Conservation (phyloP, 2,113 vertebrate genomes). For the Phrynosoma blainvillii region DNA sequence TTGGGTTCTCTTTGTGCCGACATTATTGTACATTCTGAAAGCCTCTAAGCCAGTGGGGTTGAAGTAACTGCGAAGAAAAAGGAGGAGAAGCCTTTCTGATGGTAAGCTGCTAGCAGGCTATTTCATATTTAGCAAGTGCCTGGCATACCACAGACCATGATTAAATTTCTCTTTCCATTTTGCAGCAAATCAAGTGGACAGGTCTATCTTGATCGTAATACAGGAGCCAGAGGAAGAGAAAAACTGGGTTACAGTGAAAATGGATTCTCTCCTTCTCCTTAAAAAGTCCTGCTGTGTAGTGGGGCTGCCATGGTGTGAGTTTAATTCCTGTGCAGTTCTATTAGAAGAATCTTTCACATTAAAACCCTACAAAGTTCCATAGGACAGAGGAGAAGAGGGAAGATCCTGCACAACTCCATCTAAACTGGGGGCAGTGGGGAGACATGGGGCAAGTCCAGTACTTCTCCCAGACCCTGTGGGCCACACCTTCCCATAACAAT, state of each 20-base stretch:
- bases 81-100: fast-evolving
- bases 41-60: neutral
- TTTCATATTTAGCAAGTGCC: neutral
- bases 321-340: fast-evolving
- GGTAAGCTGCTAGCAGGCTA: neutral
- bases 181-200: neutral
- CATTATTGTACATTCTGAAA: neutral
- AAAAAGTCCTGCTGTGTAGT: neutral
- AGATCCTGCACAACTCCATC: too few relatives aligned
- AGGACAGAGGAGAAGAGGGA: neutral
- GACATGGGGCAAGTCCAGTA: too few relatives aligned
- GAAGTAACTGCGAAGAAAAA: neutral
- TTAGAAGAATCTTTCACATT: neutral
- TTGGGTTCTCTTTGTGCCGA: neutral
- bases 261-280: neutral
- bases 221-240: neutral
- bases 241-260: neutral
- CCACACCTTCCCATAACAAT: too few relatives aligned
- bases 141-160: fast-evolving
- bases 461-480: too few relatives aligned
- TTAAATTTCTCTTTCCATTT: neutral
- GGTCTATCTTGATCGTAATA: neutral
- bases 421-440: too few relatives aligned
- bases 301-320: neutral
- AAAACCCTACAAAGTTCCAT: neutral